Conservation (phyloP, 1,140 invertebrate genomes). For the Dufourea novaeangliae region DNA sequence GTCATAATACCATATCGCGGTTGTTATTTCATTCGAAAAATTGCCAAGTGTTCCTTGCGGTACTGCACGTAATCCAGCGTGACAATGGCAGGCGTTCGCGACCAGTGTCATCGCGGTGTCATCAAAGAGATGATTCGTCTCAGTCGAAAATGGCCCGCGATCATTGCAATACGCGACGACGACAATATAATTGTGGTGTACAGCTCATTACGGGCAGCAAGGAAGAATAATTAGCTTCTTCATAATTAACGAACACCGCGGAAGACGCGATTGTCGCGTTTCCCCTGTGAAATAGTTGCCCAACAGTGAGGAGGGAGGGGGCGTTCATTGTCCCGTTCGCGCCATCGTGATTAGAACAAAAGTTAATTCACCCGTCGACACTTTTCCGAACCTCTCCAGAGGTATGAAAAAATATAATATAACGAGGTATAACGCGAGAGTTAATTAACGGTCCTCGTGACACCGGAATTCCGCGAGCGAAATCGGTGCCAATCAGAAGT, state of each 20-base stretch:
- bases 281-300: background rate
- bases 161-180: constrained; percentile 41
- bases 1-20: background rate
- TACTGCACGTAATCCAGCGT: too few relatives aligned
- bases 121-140: constrained; percentile 25
- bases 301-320: background rate
- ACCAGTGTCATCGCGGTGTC: background rate
- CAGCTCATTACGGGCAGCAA: constrained; percentile 29
- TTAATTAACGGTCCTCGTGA: constrained; percentile 1
- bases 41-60: too few relatives aligned
- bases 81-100: too few relatives aligned
- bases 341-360: background rate
- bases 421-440: background rate
- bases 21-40: background rate
- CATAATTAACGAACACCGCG: constrained; percentile 54
- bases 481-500: too few relatives aligned
- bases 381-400: background rate
- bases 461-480: too few relatives aligned
- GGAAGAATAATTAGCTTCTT: constrained; percentile 57
- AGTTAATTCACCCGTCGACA: background rate
- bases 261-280: background rate
- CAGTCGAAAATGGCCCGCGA: constrained; percentile 34
- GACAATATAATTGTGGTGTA: constrained; percentile 49
- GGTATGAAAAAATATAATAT: background rate
- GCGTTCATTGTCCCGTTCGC: background rate